A percentile compares a stretch with the other conserved stretches of the same genome.
Conservation (phyloP, 2,797 vertebrate genomes). For the Coregonus ussuriensis region DNA sequence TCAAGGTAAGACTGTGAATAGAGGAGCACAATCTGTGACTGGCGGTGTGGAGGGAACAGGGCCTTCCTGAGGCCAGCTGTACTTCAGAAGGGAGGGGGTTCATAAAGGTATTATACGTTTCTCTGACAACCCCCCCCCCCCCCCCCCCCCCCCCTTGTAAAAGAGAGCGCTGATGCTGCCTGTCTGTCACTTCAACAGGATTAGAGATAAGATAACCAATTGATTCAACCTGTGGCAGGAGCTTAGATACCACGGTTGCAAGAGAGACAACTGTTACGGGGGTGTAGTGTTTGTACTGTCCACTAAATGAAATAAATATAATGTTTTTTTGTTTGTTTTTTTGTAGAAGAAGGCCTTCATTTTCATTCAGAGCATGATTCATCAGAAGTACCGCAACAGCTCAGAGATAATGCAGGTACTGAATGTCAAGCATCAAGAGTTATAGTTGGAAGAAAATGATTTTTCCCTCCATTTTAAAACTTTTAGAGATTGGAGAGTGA, state of each 20-base stretch:
- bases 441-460: constrained; percentile 23
- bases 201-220: constrained; percentile 48
- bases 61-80: constrained; percentile 60
- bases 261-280: constrained; percentile 40
- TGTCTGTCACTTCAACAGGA: constrained; percentile 64
- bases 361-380: constrained; percentile 54
- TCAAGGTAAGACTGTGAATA: constrained; percentile 67
- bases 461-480: constrained; percentile 10
- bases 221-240: constrained; percentile 51
- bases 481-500: neutral
- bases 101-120: constrained; percentile 72
- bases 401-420: constrained; percentile 13
- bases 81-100: constrained; percentile 56
- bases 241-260: constrained; percentile 53
- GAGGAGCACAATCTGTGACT: constrained; percentile 58
- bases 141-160: constrained; percentile 33
- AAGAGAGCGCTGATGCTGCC: constrained; percentile 46
- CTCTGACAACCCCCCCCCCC: constrained; percentile 67
- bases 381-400: constrained; percentile 44
- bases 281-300: constrained; percentile 6
- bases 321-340: constrained; percentile 36
- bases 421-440: constrained; percentile 42
- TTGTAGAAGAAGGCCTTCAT: neutral
- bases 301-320: constrained; percentile 29
- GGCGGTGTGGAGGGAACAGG: constrained; percentile 53